phyloP scores from a whole-genome alignment of 37 sponge, comb jelly and placozoan species.

The Cliona cf. orientalis region DNA sequence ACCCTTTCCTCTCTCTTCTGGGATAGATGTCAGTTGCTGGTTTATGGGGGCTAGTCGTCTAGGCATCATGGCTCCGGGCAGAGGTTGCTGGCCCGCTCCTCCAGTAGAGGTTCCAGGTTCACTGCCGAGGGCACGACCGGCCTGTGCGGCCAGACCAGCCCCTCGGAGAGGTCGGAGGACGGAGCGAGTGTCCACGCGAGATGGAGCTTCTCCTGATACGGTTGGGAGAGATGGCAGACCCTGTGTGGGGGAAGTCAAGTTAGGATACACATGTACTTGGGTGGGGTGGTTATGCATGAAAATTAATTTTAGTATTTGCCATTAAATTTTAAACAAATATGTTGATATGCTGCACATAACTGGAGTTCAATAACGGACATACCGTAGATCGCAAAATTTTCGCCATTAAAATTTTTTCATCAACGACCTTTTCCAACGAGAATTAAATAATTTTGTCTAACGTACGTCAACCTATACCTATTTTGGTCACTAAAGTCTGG shows the following conservation, averaged over 20 bases:
- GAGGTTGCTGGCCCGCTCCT: not conserved
- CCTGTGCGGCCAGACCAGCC: constrained; percentile 27
- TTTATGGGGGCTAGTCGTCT: constrained; percentile 21
- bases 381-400: no score
- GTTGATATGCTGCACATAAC: not conserved
- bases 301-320: no score
- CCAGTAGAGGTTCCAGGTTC: not conserved
- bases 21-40: not conserved
- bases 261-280: not conserved
- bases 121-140: constrained; percentile 36
- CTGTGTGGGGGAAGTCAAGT: constrained; percentile 27
- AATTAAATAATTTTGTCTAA: not conserved
- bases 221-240: constrained; percentile 58
- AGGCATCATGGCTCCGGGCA: constrained; percentile 54
- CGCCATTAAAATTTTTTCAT: no score
- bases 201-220: not conserved
- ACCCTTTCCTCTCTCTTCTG: constrained; percentile 46
- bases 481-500: no score
- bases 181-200: not conserved
- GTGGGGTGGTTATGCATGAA: no score
- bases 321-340: not conserved
- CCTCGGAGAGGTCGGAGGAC: constrained; percentile 55
- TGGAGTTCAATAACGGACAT: no score
- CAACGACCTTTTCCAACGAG: no score
- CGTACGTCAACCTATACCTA: not conserved